phyloP scores from a whole-genome alignment of 2,113 vertebrate species.

The Aspiorhynchus laticeps region DNA sequence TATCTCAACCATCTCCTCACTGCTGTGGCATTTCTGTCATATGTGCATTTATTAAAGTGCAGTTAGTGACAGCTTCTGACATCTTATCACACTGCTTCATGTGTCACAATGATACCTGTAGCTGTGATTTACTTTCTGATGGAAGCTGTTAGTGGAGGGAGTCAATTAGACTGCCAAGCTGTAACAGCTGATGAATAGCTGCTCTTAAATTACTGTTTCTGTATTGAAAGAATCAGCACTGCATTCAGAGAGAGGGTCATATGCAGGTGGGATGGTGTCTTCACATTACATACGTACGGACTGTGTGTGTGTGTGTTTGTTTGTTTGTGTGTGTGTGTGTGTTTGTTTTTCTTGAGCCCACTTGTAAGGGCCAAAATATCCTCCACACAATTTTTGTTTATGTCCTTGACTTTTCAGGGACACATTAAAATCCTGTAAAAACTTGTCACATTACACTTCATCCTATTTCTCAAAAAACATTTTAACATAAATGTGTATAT shows the following conservation, averaged over 20 bases:
- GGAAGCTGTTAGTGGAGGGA: conserved; percentile 32
- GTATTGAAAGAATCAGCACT: background rate
- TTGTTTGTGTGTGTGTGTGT: too few relatives aligned
- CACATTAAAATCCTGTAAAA: background rate
- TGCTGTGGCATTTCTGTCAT: conserved; percentile 7
- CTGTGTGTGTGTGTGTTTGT: background rate
- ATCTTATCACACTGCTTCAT: background rate
- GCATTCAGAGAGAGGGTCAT: background rate
- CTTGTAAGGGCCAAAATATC: background rate
- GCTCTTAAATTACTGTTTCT: background rate
- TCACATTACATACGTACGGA: background rate
- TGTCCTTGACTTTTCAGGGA: background rate
- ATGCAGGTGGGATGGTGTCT: background rate
- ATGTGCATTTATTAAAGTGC: background rate
- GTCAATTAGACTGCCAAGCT: conserved; percentile 37
- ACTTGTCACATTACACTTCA: background rate
- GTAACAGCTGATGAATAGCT: background rate
- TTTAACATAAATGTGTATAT: background rate
- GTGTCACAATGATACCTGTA: background rate
- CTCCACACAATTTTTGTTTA: background rate
- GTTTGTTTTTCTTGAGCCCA: background rate
- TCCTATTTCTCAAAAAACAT: background rate
- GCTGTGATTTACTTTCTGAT: background rate
- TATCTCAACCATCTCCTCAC: background rate
- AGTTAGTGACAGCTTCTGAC: background rate